Base-by-base conservation (phyloP, 1,140 invertebrate species). In the Aphaenogaster ashmeadi region DNA sequence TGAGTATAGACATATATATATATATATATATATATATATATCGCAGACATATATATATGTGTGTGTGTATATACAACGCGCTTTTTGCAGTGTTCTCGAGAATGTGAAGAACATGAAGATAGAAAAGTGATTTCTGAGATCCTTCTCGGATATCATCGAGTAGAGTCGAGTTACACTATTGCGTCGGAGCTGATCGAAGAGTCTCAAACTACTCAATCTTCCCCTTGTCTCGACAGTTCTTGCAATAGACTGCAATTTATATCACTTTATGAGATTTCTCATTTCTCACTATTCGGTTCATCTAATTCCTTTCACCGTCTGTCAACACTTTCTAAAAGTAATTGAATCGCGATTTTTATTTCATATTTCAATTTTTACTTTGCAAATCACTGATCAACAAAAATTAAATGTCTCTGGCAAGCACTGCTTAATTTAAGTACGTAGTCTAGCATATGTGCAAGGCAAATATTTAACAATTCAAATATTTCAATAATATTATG, bases 61-160 rank as follows among this genome's bases (percentile, higher is more conserved):
- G 6, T 41, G 9, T 38, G 11, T 52, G 8, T 44, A 41, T 44
- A 52, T 13, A 33, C 9, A 64, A 27, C 18, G 21, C 21, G 38
- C 41, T 72, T 74, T 33, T 83, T 64, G 15, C 5, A 38, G 13
- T 21, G 36, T 66, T 74, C 44, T 27, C 27, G 21, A 21, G 38
- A 71, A 52, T 79, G 58, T 13, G 67, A 18, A 60, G 54, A 56
- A 74, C 54, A 52, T 58, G 27, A 54, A 56, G 67, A 74, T 11
- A 74, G 67, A 60, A 83, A 74, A 83, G 67, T 83, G 80, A 83
- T 83, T 83, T 58, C 67, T 83, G 60, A 58, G 67, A 74, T 83
- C 52, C 18, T 83, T 36, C 79, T 83, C 67, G 80, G 52, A 52
- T 83, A 83, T 83, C 80, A 83, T 47, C 67, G 50, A 41, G 21